These are phyloP conservation scores for Punctoribates punctum DNA, from an alignment of 2,888 invertebrate genomes.

Conservation along the genomic window DNA sequence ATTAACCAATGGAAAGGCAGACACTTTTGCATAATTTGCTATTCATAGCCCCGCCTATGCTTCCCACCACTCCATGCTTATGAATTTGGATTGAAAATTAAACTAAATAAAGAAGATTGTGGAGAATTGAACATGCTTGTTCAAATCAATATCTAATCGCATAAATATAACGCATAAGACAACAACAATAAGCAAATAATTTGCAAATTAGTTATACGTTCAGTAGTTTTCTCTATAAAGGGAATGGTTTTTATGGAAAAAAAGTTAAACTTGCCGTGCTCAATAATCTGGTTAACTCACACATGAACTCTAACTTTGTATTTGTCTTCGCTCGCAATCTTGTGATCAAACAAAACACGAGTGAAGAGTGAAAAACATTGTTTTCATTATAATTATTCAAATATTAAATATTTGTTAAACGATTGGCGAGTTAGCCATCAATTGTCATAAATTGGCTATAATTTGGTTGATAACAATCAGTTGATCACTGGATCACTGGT, in stretches of 20 bases:
- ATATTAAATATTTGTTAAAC: background rate
- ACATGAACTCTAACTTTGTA: too few relatives aligned
- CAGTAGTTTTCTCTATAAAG: too few relatives aligned
- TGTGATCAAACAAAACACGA: too few relatives aligned
- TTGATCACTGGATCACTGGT: background rate
- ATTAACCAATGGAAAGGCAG: background rate
- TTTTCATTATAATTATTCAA: background rate
- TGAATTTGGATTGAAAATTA: background rate
- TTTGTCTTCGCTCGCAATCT: background rate
- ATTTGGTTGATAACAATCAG: constrained; percentile 16
- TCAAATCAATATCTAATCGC: background rate
- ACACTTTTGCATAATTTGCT: constrained; percentile 10
- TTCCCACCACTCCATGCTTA: constrained; percentile 8
- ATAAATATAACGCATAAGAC: too few relatives aligned
- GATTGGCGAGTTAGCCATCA: background rate
- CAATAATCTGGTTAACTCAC: background rate
- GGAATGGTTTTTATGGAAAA: too few relatives aligned
- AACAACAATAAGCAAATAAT: too few relatives aligned
- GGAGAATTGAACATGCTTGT: background rate
- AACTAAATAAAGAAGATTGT: too few relatives aligned
- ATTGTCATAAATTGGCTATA: background rate
- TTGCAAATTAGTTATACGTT: too few relatives aligned
- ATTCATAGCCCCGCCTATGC: constrained; percentile 17
- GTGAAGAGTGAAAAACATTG: background rate
- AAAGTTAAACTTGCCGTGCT: background rate